These are phyloP conservation scores for Cyclargus thomasi DNA, from an alignment of 1,140 invertebrate species.

Conservation along the genomic window DNA sequence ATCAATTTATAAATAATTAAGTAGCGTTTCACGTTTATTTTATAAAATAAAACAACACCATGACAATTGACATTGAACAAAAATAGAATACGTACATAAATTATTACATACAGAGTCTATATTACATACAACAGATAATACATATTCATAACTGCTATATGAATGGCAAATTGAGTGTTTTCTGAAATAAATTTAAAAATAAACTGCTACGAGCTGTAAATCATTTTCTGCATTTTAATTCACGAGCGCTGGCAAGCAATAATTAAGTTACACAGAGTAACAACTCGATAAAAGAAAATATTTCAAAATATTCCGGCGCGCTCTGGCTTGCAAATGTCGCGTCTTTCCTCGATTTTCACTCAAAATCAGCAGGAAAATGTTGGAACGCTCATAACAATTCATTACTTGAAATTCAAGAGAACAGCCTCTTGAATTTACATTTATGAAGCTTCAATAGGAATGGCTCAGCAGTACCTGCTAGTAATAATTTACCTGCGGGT, in stretches of 20 bases:
- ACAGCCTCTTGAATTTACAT: not conserved
- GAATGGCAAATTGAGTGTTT: not conserved
- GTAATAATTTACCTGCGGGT: not conserved
- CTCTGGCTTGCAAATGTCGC: not conserved
- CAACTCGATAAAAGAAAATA: not conserved
- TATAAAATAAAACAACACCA: no score
- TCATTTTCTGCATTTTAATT: not conserved
- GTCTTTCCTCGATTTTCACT: not conserved
- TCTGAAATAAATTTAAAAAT: not conserved
- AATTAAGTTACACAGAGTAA: not conserved
- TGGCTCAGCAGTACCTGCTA: not conserved
- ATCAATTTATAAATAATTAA: no score
- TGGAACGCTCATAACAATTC: not conserved
- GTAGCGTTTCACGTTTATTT: no score
- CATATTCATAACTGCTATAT: not conserved
- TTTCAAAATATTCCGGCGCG: not conserved
- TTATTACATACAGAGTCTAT: not conserved
- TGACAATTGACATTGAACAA: not conserved
- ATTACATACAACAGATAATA: not conserved
- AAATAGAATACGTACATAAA: conserved; percentile 1
- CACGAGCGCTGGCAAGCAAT: not conserved
- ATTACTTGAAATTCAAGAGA: not conserved
- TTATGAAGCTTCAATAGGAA: not conserved
- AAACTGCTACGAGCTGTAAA: not conserved
- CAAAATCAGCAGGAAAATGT: not conserved